Base-by-base conservation (phyloP, 2,797 vertebrate species). In the Coccyzus lansbergi region DNA sequence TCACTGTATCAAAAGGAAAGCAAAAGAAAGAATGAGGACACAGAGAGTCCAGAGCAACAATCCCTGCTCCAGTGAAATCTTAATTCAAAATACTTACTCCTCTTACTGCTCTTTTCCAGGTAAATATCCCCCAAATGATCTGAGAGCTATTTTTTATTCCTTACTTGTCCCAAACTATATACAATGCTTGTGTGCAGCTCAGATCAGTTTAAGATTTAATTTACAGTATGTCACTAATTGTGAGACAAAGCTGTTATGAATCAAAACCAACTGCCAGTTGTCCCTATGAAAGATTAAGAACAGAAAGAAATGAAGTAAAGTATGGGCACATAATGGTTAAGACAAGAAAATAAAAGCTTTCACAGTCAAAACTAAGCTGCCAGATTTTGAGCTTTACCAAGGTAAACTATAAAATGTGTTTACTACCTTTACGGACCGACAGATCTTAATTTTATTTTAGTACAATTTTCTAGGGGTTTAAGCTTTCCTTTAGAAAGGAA, bases 351-450 rank as follows among this genome's bases (percentile, higher is more conserved):
- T 9, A 36, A 60, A 90, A 65, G 4, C 13, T 70, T 86, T 74
- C 65, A 36, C 8, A 55, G 52, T 2, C 51, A 49, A 49, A 83
- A 76, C 24, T 46, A 75, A 44, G 6, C 6, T 36, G 9, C 7
- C 36, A 58, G 28, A 38, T 80, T 80, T 79, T 76, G 17, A 64
- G 4, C 14, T 82, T 60, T 68, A 16, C 55, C 7, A 1, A 19
- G 17, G 7, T 34, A 64, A 48, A 10, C 0, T 0, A 64, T 36
- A 48, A 82, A 48, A 3, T 17, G 16, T 8, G 4, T 72, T 88
- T 58, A 26, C 4, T 46, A 9, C 25, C 3, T 74, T 67, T 63
- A 44, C 7, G 67, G 28, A 70, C 8, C 29, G 22, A 18, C 7
- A 77, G 46, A 69, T 33, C 72, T 29, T 69, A 33, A 19, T 72